phyloP scores from a whole-genome alignment of 2,113 vertebrate genomes.

The Scomber japonicus region DNA sequence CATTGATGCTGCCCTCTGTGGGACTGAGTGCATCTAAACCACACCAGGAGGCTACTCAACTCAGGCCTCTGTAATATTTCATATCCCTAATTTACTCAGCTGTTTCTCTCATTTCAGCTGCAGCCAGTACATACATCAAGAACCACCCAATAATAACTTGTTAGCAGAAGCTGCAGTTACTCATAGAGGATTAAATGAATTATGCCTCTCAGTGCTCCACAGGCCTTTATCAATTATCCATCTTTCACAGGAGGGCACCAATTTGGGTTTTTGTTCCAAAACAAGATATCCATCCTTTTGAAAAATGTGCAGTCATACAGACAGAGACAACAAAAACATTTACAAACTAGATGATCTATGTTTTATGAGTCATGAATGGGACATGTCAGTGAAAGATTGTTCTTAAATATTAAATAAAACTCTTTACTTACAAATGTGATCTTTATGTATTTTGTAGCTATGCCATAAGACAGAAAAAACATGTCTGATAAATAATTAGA shows the following conservation, averaged over 20 bases:
- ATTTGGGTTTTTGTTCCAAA: constrained; percentile 34
- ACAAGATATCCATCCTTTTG: background rate
- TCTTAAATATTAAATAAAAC: background rate
- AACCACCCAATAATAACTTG: constrained; percentile 38
- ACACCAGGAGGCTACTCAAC: constrained; percentile 41
- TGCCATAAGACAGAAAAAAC: background rate
- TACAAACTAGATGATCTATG: background rate
- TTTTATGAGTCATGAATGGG: background rate
- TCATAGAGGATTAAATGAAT: constrained; percentile 52
- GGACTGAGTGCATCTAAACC: constrained; percentile 28
- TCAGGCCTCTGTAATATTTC: constrained; percentile 47
- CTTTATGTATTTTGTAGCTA: background rate
- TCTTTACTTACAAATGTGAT: background rate
- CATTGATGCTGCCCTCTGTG: constrained; percentile 38
- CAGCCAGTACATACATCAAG: constrained; percentile 37
- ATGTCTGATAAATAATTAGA: background rate
- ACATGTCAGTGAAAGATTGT: background rate
- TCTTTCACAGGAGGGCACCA: constrained; percentile 43
- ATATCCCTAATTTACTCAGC: constrained; percentile 36
- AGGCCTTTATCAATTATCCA: constrained; percentile 48
- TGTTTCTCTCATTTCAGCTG: constrained; percentile 40
- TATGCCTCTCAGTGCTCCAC: constrained; percentile 14
- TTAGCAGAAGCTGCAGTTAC: constrained; percentile 53
- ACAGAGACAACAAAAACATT: background rate
- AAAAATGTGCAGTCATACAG: background rate